A percentile compares a stretch with the other conserved stretches of the same genome.
These are phyloP conservation scores for Dioctria rufipes DNA, from an alignment of 2,888 invertebrate genomes.

Conservation along the genomic window DNA sequence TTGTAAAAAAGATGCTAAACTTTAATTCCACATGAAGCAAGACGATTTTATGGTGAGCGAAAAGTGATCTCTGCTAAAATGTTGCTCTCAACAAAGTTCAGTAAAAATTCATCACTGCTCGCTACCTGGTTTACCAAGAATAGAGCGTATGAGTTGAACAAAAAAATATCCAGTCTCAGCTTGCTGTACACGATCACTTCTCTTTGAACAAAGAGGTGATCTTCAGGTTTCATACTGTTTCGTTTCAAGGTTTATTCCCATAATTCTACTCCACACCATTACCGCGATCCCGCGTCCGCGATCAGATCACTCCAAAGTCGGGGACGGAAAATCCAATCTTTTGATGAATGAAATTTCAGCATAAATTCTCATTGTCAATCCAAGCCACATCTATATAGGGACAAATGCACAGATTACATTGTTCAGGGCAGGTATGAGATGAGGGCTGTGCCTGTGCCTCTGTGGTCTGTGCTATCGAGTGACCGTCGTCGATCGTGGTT, in stretches of 20 bases:
- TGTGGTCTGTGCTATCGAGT: too few relatives aligned
- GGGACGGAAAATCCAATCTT: neutral
- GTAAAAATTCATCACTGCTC: neutral
- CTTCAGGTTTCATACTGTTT: neutral
- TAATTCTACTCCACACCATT: neutral
- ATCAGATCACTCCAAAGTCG: neutral
- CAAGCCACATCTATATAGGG: too few relatives aligned
- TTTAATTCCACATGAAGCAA: neutral
- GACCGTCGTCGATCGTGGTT: too few relatives aligned
- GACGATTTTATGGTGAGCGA: conserved; percentile 2
- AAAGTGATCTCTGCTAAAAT: conserved; percentile 31
- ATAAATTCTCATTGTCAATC: conserved; percentile 4
- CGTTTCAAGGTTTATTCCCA: conserved; percentile 10
- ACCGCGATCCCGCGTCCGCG: neutral
- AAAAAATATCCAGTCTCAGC: too few relatives aligned
- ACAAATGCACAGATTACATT: too few relatives aligned
- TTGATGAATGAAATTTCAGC: conserved; percentile 44
- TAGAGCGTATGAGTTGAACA: too few relatives aligned
- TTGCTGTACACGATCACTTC: too few relatives aligned
- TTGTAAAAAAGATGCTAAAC: too few relatives aligned
- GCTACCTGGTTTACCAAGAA: too few relatives aligned
- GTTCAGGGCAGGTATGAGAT: too few relatives aligned
- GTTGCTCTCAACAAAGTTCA: neutral
- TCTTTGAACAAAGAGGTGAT: neutral
- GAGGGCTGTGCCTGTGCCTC: too few relatives aligned